Percentiles rank a stretch among this genome's conserved stretches.
Evolutionary conservation across 2,888 invertebrate genomes (phyloP).

Genomic region (Suillia variegata): DNA sequence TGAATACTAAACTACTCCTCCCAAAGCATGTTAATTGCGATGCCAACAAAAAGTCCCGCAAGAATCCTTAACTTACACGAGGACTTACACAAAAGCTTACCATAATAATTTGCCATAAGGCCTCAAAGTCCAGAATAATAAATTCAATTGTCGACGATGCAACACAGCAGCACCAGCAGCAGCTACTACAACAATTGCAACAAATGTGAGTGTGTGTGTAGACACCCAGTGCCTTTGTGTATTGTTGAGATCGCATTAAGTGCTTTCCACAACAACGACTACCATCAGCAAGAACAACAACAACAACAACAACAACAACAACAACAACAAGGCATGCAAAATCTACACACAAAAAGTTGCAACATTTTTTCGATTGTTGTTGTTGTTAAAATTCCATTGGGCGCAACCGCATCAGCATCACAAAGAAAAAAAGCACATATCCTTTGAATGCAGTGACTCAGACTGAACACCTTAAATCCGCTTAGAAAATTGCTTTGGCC

Average conservation of each 20-base stretch:
- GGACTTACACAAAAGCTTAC: background rate
- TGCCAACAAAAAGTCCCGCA: background rate
- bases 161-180: background rate
- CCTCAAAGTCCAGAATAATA: constrained; percentile 1
- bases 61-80: background rate
- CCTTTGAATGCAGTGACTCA: constrained; percentile 41
- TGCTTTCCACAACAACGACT: too few relatives aligned
- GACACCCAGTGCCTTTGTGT: background rate
- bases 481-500: constrained; percentile 43
- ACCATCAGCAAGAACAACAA: too few relatives aligned
- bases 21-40: background rate
- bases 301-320: background rate
- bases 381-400: too few relatives aligned
- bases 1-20: too few relatives aligned
- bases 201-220: background rate
- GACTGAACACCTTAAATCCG: constrained; percentile 49
- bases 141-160: background rate
- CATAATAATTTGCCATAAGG: background rate
- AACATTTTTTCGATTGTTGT: background rate
- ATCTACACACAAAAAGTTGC: background rate
- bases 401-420: background rate
- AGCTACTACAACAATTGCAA: background rate
- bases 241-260: background rate
- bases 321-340: constrained; percentile 35
- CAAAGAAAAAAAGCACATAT: too few relatives aligned